A percentile compares a stretch with the other conserved stretches of the same genome.
phyloP scores from a whole-genome alignment of 2,888 invertebrate genomes.

The Microctonus brassicae region DNA sequence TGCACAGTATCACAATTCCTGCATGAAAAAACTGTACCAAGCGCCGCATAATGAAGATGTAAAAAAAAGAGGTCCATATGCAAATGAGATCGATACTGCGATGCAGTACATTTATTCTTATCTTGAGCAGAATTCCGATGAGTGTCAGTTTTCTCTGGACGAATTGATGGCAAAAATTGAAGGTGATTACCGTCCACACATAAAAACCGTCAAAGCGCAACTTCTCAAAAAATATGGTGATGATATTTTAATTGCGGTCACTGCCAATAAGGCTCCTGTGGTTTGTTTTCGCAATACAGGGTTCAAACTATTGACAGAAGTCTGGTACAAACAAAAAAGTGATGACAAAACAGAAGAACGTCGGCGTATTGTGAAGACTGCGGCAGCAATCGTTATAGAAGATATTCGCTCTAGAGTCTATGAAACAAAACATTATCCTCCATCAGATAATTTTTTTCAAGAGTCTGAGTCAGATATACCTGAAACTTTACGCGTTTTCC shows the following conservation, averaged over 20 bases:
- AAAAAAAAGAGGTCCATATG: too few species aligned
- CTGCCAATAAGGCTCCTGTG: conserved; percentile 2
- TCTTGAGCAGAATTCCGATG: conserved; percentile 30
- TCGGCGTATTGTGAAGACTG: neutral
- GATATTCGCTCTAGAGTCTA: conserved; percentile 17
- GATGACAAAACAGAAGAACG: neutral
- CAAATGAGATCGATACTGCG: neutral
- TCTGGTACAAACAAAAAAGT: conserved; percentile 30
- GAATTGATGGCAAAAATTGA: conserved; percentile 32
- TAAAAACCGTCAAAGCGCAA: conserved; percentile 36
- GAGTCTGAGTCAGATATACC: conserved; percentile 27
- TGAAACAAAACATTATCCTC: neutral
- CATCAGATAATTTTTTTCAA: conserved; percentile 24
- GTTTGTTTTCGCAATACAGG: conserved; percentile 44
- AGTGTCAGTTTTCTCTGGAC: conserved; percentile 38
- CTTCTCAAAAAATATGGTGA: conserved; percentile 42
- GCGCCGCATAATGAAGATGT: too few species aligned
- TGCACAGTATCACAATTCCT: too few species aligned
- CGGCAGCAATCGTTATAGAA: conserved; percentile 15
- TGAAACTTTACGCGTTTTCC: conserved; percentile 22
- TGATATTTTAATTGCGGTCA: conserved; percentile 38
- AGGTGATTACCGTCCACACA: conserved; percentile 37
- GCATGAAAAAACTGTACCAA: too few species aligned
- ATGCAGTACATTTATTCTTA: conserved; percentile 30
- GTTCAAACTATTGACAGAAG: conserved; percentile 38